These are phyloP conservation scores for Aurelia sp. DNA, from an alignment of 30 jellyfish, hydroid and myxozoan species.

Conservation along the genomic window DNA sequence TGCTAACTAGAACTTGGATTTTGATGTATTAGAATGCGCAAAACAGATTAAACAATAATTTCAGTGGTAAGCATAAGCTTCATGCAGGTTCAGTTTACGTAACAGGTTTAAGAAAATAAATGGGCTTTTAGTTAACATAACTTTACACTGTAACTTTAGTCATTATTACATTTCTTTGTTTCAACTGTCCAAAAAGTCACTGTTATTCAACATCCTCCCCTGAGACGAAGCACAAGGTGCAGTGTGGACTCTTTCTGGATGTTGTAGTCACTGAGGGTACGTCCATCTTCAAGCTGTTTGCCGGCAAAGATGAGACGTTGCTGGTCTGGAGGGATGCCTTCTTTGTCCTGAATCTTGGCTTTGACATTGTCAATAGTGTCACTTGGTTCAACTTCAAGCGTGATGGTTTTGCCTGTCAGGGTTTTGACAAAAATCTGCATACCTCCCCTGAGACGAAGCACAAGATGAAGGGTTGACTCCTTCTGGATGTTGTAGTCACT, in stretches of 20 bases:
- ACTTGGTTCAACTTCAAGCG: conserved; percentile 95
- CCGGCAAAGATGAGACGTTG: conserved; percentile 89
- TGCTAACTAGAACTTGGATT: too few relatives aligned
- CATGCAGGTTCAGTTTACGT: too few relatives aligned
- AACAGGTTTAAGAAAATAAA: too few relatives aligned
- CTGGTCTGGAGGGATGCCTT: conserved; percentile 98
- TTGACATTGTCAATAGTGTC: conserved; percentile 86
- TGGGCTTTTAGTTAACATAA: too few relatives aligned
- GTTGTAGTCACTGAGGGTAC: conserved; percentile 91
- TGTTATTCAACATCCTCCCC: conserved; percentile 60
- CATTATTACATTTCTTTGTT: too few relatives aligned
- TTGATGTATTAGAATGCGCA: too few relatives aligned
- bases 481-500: conserved; percentile 97
- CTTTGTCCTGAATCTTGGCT: conserved; percentile 95
- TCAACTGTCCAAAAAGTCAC: too few relatives aligned
- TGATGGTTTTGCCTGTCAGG: conserved; percentile 95
- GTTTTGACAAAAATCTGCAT: conserved; percentile 98
- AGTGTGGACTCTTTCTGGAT: conserved; percentile 91
- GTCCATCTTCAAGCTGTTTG: conserved; percentile 94
- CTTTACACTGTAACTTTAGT: too few relatives aligned
- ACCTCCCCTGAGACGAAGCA: conserved; percentile 98
- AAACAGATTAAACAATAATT: too few relatives aligned
- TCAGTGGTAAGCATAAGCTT: too few relatives aligned
- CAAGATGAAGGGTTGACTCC: conserved; percentile 98
- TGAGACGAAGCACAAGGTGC: conserved; percentile 78